Percentiles rank a stretch among this genome's conserved stretches.
These are phyloP conservation scores for Cyanistes caeruleus DNA, from an alignment of 2,113 vertebrate genomes.

Conservation along the genomic window DNA sequence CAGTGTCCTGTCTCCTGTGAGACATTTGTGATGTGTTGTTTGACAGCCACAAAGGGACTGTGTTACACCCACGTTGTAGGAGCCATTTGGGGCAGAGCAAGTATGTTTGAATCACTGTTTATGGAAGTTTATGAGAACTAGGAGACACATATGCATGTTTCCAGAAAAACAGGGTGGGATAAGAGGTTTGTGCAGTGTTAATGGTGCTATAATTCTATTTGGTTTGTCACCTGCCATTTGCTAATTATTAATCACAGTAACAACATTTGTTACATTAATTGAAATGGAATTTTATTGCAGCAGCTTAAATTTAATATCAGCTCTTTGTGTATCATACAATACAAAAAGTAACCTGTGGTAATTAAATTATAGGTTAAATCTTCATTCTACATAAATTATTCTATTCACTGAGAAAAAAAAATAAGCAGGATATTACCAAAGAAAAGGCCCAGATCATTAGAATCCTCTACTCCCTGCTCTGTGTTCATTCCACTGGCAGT, in stretches of 20 bases:
- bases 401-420: neutral
- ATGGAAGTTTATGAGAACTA: neutral
- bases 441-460: neutral
- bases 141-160: neutral
- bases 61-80: neutral
- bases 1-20: neutral
- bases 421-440: neutral
- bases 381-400: neutral
- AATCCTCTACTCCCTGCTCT: neutral
- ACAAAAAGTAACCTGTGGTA: constrained; percentile 17
- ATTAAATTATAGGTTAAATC: constrained; percentile 18
- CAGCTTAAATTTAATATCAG: constrained; percentile 17
- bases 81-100: neutral
- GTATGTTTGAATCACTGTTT: neutral
- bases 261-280: neutral
- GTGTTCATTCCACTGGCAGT: neutral
- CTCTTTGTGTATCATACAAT: neutral
- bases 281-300: constrained; percentile 25
- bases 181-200: neutral
- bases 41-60: neutral
- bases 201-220: neutral
- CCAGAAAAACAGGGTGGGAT: neutral
- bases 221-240: constrained; percentile 26
- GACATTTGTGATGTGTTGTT: neutral
- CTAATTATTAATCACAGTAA: constrained; percentile 11